A percentile compares a stretch with the other conserved stretches of the same genome.
phyloP scores from a whole-genome alignment of 2,888 invertebrate species.

The Loripinus fragilis region DNA sequence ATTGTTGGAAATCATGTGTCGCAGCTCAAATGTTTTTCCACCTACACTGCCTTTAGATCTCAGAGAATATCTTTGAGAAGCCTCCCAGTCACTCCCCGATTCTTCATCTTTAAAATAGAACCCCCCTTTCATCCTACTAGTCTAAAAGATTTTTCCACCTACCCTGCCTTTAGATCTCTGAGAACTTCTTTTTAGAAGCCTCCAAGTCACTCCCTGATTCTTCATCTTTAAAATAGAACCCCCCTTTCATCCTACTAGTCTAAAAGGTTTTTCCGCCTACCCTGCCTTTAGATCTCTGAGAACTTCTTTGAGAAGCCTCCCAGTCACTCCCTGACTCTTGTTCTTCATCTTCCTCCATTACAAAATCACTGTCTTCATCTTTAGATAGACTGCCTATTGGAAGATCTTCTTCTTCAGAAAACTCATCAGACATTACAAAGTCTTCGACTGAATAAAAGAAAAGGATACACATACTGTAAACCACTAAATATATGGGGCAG shows the following conservation, averaged over 20 bases:
- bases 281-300: conserved; percentile 52
- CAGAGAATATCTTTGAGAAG: conserved; percentile 38
- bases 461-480: too few species aligned
- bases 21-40: too few species aligned
- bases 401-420: conserved; percentile 68
- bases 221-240: too few species aligned
- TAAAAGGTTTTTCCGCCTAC: too few species aligned
- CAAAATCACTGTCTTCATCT: conserved; percentile 80
- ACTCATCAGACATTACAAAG: conserved; percentile 71
- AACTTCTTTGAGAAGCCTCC: conserved; percentile 65
- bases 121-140: too few species aligned
- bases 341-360: conserved; percentile 74
- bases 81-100: conserved; percentile 81
- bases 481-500: too few species aligned
- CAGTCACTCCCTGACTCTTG: conserved; percentile 81
- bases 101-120: conserved; percentile 78
- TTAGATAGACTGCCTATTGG: conserved; percentile 54
- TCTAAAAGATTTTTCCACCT: too few species aligned
- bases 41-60: too few species aligned
- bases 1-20: too few species aligned
- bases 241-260: too few species aligned
- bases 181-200: too few species aligned
- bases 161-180: too few species aligned
- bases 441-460: conserved; percentile 70
- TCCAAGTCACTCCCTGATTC: conserved; percentile 82